Conservation (phyloP, 2,113 vertebrate species). For the Hemibagrus wyckioides region DNA sequence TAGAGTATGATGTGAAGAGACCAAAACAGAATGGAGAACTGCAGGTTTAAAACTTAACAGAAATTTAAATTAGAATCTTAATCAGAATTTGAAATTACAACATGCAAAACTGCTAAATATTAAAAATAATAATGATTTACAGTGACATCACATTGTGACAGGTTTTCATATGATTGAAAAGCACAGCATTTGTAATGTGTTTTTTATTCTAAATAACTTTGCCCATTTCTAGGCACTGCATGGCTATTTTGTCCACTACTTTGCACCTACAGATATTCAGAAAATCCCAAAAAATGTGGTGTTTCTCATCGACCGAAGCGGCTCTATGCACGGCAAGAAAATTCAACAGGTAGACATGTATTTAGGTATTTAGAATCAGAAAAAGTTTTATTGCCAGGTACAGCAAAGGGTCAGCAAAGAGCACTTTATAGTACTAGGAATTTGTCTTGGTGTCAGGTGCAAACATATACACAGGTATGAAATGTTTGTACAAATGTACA, state of each 20-base stretch:
- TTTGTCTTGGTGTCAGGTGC: too few relatives aligned
- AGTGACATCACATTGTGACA: not conserved
- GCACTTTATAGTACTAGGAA: too few relatives aligned
- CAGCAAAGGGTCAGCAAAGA: too few relatives aligned
- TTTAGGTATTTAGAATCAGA: too few relatives aligned
- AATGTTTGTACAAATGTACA: too few relatives aligned
- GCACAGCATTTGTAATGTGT: not conserved
- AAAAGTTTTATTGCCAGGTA: too few relatives aligned
- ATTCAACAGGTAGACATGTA: slow-evolving; percentile 77
- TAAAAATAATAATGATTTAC: not conserved
- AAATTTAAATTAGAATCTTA: not conserved
- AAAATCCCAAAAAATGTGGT: slow-evolving; percentile 86
- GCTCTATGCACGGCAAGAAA: slow-evolving; percentile 85
- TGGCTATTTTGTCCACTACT: slow-evolving; percentile 92
- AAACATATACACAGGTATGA: too few relatives aligned
- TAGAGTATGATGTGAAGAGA: slow-evolving; percentile 87
- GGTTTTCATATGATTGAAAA: not conserved
- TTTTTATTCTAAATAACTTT: not conserved
- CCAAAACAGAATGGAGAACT: slow-evolving; percentile 74
- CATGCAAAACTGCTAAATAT: not conserved
- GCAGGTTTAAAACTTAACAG: slow-evolving; percentile 66
- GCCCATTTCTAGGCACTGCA: slow-evolving; percentile 74
- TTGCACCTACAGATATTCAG: slow-evolving; percentile 81
- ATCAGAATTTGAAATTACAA: not conserved
- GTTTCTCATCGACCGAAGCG: slow-evolving; percentile 89